A percentile compares a stretch with the other conserved stretches of the same genome.
Evolutionary conservation across 2,888 invertebrate species (phyloP).

Genomic region (Pollenia labialis): DNA sequence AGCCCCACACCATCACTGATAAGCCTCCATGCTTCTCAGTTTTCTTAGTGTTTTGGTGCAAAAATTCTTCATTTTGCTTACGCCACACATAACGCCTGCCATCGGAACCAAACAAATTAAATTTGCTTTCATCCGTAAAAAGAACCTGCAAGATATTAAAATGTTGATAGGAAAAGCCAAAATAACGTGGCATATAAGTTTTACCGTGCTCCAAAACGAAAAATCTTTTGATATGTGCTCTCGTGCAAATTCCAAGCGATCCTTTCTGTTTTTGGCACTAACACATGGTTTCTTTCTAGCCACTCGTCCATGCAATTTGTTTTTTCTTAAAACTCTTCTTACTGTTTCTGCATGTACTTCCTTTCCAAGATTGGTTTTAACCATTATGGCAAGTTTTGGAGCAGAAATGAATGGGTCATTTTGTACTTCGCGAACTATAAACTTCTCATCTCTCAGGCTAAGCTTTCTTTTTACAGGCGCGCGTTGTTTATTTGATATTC

Average conservation of each 20-base stretch:
- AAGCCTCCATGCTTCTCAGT: slow-evolving; percentile 8
- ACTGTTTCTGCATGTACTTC: slow-evolving; percentile 21
- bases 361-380: not conserved
- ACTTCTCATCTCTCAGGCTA: not conserved
- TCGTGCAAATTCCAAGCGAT: slow-evolving; percentile 19
- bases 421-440: not conserved
- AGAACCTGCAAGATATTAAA: too few species aligned
- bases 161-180: too few species aligned
- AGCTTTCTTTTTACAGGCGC: too few species aligned
- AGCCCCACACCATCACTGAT: slow-evolving; percentile 28
- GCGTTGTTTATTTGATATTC: too few species aligned
- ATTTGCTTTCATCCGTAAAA: not conserved
- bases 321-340: too few species aligned
- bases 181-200: too few species aligned
- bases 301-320: not conserved
- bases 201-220: slow-evolving; percentile 3
- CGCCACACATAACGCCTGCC: slow-evolving; percentile 28
- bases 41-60: not conserved
- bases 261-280: not conserved
- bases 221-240: slow-evolving; percentile 33
- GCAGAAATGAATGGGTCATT: not conserved
- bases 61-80: slow-evolving; percentile 12
- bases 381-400: slow-evolving; percentile 31
- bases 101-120: not conserved
- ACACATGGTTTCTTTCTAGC: not conserved